A percentile compares a stretch with the other conserved stretches of the same genome.
Evolutionary conservation across 2,113 vertebrate species (phyloP).

Genomic region (Zosterops pallidus): DNA sequence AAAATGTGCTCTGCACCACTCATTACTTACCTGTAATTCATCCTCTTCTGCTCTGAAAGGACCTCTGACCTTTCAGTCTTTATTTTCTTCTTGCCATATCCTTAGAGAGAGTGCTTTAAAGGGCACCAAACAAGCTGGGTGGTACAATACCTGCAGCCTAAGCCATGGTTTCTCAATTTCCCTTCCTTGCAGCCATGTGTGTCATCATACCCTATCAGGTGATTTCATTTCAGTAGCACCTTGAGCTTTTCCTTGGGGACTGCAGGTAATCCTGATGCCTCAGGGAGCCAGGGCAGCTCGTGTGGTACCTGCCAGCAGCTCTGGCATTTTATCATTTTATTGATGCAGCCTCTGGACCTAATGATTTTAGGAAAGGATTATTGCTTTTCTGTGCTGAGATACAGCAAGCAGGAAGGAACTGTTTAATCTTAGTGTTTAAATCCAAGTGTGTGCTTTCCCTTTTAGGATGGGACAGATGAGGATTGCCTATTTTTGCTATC

Average conservation of each 20-base stretch:
- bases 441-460: background rate
- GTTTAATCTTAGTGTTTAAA: background rate
- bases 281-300: background rate
- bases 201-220: fast-evolving
- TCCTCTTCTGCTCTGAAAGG: background rate
- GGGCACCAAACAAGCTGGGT: background rate
- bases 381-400: background rate
- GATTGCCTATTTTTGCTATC: background rate
- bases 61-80: background rate
- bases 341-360: background rate
- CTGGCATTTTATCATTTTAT: background rate
- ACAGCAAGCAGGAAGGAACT: background rate
- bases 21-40: background rate
- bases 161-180: background rate
- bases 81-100: background rate
- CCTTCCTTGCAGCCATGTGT: background rate
- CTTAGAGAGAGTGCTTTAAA: background rate
- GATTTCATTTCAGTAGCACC: background rate
- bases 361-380: background rate
- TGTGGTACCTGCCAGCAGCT: background rate
- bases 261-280: background rate
- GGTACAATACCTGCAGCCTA: background rate
- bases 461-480: background rate
- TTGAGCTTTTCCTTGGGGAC: background rate
- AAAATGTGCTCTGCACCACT: background rate